phyloP scores from a whole-genome alignment of 2,113 vertebrate species.

The Poeciliopsis turrubarensis region DNA sequence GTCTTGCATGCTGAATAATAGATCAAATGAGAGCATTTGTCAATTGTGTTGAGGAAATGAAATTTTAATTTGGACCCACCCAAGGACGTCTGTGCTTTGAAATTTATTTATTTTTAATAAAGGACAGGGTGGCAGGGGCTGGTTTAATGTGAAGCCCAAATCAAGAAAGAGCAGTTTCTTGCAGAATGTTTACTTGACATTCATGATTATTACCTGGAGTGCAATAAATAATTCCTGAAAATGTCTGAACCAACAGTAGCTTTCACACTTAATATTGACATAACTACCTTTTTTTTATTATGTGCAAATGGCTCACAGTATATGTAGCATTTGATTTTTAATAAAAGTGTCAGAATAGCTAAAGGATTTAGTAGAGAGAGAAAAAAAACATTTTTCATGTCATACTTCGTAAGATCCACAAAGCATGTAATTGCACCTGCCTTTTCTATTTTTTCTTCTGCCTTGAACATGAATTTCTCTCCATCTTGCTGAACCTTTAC shows the following conservation, averaged over 20 bases:
- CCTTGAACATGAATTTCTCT: too few species aligned
- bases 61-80: conserved; percentile 31
- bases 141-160: neutral
- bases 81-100: neutral
- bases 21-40: conserved; percentile 36
- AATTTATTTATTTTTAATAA: neutral
- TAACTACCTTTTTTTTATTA: neutral
- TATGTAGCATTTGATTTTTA: too few species aligned
- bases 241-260: neutral
- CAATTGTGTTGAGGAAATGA: conserved; percentile 11
- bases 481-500: too few species aligned
- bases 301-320: too few species aligned
- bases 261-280: neutral
- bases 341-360: too few species aligned
- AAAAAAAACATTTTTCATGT: too few species aligned
- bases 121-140: neutral
- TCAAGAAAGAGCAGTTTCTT: neutral
- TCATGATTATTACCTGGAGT: neutral
- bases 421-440: too few species aligned
- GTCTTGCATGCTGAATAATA: conserved; percentile 39
- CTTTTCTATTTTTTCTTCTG: too few species aligned
- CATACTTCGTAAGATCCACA: too few species aligned
- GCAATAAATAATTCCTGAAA: neutral
- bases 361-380: too few species aligned
- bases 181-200: neutral